Percentiles rank a stretch among this genome's conserved stretches.
These are phyloP conservation scores for Falcunculus frontatus DNA, from an alignment of 2,113 vertebrate genomes.

Conservation along the genomic window DNA sequence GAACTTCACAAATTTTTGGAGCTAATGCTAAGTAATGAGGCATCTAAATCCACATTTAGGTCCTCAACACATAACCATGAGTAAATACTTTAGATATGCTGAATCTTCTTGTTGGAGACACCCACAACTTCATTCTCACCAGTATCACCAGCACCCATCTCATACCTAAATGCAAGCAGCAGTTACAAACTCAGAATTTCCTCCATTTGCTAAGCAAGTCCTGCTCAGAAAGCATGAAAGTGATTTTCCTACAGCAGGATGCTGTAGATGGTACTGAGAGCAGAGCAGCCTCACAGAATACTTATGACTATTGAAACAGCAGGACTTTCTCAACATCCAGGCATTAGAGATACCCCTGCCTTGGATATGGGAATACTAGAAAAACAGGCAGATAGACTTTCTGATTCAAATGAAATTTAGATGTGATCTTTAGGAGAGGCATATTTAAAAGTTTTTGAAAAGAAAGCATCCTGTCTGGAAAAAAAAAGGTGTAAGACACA, in stretches of 20 bases:
- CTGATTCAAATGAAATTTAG: not conserved
- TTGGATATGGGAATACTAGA: not conserved
- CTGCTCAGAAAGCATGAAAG: not conserved
- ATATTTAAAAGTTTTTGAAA: not conserved
- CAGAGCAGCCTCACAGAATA: not conserved
- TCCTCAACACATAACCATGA: not conserved
- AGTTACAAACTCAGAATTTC: not conserved
- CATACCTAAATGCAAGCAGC: not conserved
- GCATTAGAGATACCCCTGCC: not conserved
- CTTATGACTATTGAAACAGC: accelerated
- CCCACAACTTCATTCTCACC: not conserved
- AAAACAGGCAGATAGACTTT: not conserved
- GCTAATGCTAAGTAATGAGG: not conserved
- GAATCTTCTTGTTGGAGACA: not conserved
- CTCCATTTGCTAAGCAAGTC: not conserved
- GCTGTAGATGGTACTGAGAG: not conserved
- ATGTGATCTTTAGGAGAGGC: not conserved
- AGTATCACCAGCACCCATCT: not conserved
- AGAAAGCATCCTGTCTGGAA: not conserved
- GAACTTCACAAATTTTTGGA: not conserved
- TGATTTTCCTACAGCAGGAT: not conserved
- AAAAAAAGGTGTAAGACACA: not conserved
- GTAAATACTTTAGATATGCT: not conserved
- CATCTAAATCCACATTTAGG: not conserved
- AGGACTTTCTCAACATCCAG: not conserved